Evolutionary conservation across 2,113 vertebrate species (phyloP).

Genomic region (Damaliscus lunatus): DNA sequence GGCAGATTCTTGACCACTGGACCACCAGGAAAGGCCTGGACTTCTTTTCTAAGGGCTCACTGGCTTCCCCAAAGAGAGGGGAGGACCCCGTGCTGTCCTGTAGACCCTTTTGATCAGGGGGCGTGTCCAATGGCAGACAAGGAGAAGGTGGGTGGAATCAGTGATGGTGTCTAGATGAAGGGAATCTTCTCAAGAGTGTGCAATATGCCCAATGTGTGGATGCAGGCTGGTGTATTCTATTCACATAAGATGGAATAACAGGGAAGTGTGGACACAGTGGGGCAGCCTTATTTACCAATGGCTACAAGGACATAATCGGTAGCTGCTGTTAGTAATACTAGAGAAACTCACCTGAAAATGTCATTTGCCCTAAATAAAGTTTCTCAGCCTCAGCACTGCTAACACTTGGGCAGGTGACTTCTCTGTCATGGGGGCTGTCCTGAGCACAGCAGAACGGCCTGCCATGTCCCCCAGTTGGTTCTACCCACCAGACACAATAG

Average conservation of each 20-base stretch:
- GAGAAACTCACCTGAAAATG: too few relatives aligned
- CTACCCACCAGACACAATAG: neutral
- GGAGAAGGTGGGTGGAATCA: neutral
- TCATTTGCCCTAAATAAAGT: neutral
- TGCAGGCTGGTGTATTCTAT: neutral
- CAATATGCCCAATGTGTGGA: neutral
- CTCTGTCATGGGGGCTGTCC: neutral
- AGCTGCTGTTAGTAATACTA: neutral
- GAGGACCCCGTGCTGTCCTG: rapidly evolving
- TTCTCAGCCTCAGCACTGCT: neutral
- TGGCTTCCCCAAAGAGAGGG: neutral
- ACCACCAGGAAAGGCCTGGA: neutral
- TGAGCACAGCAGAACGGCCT: rapidly evolving
- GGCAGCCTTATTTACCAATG: neutral
- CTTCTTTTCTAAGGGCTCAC: neutral
- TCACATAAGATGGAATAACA: rapidly evolving
- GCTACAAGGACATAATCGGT: neutral
- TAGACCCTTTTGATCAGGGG: neutral
- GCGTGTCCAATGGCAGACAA: rapidly evolving
- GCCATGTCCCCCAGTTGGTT: too few relatives aligned
- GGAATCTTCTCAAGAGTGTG: neutral
- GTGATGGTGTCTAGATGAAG: rapidly evolving
- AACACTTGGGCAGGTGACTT: rapidly evolving
- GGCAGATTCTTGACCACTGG: neutral
- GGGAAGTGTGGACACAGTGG: rapidly evolving